Conservation (phyloP, 2,113 vertebrate genomes). For the Ictalurus punctatus region DNA sequence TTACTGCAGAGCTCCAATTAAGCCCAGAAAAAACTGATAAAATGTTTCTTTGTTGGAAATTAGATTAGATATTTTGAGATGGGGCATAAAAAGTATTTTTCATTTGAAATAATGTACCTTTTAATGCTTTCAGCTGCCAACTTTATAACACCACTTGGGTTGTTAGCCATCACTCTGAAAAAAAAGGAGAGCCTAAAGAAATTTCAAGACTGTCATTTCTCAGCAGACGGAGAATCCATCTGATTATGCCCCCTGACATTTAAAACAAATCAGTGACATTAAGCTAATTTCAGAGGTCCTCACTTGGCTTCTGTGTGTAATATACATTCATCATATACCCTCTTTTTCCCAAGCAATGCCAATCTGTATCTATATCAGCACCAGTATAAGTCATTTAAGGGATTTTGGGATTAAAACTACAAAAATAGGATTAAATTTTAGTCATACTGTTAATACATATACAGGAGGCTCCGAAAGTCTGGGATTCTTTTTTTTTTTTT, state of each 20-base stretch:
- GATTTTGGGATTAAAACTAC: not conserved
- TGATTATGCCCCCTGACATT: slow-evolving; percentile 23
- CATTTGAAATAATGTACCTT: not conserved
- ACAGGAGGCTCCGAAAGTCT: not conserved
- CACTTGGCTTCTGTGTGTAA: not conserved
- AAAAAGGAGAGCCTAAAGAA: not conserved
- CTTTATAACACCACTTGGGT: not conserved
- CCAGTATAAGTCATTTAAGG: not conserved
- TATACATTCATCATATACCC: not conserved
- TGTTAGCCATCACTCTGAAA: not conserved
- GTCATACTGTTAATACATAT: not conserved
- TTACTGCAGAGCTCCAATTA: slow-evolving; percentile 37
- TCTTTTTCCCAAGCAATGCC: not conserved
- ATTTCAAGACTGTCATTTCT: not conserved
- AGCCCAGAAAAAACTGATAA: not conserved
- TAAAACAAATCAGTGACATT: slow-evolving; percentile 9
- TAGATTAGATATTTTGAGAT: not conserved
- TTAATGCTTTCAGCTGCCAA: not conserved
- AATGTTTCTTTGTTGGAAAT: not conserved
- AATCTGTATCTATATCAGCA: not conserved
- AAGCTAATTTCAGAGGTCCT: slow-evolving; percentile 17
- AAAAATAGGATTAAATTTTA: not conserved
- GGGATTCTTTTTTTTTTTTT: not conserved
- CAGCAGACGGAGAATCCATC: not conserved
- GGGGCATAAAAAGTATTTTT: not conserved